phyloP scores from a whole-genome alignment of 2,797 vertebrate species.

The Tarsius wallacei region DNA sequence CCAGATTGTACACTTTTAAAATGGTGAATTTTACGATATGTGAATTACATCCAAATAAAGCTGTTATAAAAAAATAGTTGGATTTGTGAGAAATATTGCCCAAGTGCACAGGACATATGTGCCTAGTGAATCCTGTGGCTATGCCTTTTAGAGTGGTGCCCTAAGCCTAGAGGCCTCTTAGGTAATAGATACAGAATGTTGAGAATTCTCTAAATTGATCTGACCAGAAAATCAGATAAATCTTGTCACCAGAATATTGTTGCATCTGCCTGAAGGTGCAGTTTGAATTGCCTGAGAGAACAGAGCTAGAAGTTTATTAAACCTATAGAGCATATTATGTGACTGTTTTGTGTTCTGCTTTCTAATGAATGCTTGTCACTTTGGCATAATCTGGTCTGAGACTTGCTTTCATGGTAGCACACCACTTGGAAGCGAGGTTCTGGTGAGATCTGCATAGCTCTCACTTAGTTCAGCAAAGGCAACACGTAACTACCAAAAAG shows the following conservation, averaged over 20 bases:
- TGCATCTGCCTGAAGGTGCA: background rate
- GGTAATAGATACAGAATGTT: background rate
- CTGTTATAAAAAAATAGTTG: background rate
- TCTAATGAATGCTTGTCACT: background rate
- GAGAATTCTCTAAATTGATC: background rate
- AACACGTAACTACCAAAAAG: background rate
- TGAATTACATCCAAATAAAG: background rate
- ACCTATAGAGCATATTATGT: background rate
- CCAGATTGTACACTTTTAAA: background rate
- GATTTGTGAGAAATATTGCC: background rate
- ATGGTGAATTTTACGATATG: background rate
- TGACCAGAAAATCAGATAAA: background rate
- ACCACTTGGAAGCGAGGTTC: background rate
- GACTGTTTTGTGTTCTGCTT: background rate
- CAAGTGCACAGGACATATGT: background rate
- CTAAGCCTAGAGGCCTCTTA: background rate
- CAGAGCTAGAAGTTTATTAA: background rate
- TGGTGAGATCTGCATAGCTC: background rate
- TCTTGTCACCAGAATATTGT: background rate
- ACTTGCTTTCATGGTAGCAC: background rate
- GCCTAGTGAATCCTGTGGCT: background rate
- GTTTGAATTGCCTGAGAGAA: background rate
- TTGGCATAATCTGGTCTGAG: background rate
- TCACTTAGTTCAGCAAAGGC: background rate
- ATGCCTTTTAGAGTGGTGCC: background rate